Evolutionary conservation across 53 echinoderm and acorn worm species (phyloP).

Genomic region (Stichopus horrens): DNA sequence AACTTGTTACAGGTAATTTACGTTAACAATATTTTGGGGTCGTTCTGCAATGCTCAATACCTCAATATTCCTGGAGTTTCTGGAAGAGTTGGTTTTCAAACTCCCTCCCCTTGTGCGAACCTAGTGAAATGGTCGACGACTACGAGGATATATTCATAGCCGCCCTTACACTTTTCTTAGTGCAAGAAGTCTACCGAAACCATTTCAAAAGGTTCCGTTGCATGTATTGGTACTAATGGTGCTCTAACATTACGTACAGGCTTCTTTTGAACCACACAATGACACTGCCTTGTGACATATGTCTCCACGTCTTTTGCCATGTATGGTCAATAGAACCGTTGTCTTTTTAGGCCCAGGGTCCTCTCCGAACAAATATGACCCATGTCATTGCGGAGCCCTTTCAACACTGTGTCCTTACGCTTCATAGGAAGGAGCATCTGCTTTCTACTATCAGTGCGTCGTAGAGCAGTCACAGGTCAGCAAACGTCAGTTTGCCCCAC

Average conservation of each 20-base stretch:
- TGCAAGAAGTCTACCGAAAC: background rate
- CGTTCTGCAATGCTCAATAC: conserved; percentile 10
- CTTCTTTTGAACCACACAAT: conserved; percentile 5
- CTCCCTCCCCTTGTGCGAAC: conserved; percentile 15
- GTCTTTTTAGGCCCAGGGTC: background rate
- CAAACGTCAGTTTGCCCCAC: background rate
- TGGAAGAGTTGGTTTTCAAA: conserved; percentile 20
- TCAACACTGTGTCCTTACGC: conserved; percentile 17
- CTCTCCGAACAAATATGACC: conserved; percentile 16
- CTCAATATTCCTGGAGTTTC: conserved; percentile 5
- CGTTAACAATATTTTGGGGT: too few relatives aligned
- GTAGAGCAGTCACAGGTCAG: background rate
- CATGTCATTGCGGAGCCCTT: conserved; percentile 34
- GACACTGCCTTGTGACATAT: conserved; percentile 1
- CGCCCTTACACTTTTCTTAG: background rate
- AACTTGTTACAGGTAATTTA: too few relatives aligned
- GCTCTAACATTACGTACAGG: background rate
- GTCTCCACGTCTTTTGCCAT: conserved; percentile 8
- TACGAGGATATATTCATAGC: conserved; percentile 23
- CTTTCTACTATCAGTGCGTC: background rate
- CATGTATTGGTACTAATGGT: background rate
- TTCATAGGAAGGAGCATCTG: background rate
- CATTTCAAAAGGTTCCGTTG: conserved; percentile 6
- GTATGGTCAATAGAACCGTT: conserved; percentile 2
- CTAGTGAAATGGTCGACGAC: conserved; percentile 14